Base-by-base conservation (phyloP, 2,888 invertebrate species). In the Fragum sueziense region DNA sequence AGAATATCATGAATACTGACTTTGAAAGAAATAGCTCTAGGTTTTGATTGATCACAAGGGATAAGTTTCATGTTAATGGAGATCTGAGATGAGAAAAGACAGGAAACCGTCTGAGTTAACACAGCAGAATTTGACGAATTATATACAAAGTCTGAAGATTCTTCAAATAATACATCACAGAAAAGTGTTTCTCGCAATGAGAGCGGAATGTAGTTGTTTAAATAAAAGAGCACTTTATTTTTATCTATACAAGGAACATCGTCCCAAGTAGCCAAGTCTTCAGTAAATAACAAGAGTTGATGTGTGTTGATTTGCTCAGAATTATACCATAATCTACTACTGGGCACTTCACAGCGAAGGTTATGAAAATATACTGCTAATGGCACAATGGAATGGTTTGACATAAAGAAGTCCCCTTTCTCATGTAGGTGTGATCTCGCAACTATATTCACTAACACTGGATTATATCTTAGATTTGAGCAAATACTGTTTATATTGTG, bases 331-430 rank as follows among this genome's bases (percentile, higher is more conserved):
- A 37, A 79, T 79, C 79, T 70, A 75, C 82, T 61, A 77, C 72
- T 69, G 78, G 75, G 72, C 37, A 76, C 61, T 72, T 69, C 70
- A 75, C 88, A 90, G 29, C 82, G 73, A 71, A 82, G 54, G 14
- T 87, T 87, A 76, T 88, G 81, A 41, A 88, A 73, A 78, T 85
- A 73, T 33, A 90, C 74, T 57, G 79, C 83, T 73, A 88, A 85
- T 70, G 88, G 86, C 34, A 76, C 82, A n/a, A 82, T 74, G n/a
- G 88, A 80, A 29, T 77, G 76, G 74, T 86, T 87, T 29, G 85
- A 68, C 20, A 79, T 34, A 7, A 73, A 54, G 22, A 62, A 65
- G 29, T 61, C 69, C 33, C 54, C 59, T 51, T 70, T 51, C n/a
- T 70, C 52, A 62, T 69, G 51, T 31, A 71, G 68, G 73, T 85